Percentiles rank a stretch among this genome's conserved stretches.
phyloP scores from a whole-genome alignment of 1,140 invertebrate genomes.

The Papilio xuthus region DNA sequence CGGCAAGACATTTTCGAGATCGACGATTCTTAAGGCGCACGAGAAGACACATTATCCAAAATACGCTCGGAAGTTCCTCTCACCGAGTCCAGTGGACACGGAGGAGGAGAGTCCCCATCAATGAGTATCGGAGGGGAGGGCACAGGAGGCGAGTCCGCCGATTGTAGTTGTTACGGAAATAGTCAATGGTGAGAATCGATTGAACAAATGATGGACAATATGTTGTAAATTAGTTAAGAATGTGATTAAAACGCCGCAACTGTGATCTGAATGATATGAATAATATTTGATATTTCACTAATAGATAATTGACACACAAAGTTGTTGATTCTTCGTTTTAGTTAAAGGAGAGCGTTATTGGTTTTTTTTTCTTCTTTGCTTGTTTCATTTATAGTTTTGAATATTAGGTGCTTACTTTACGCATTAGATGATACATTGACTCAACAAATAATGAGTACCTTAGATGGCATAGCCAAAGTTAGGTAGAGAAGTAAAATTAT shows the following conservation, averaged over 20 bases:
- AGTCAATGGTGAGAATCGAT: conserved; percentile 69
- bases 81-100: conserved; percentile 91
- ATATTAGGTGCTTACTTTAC: conserved; percentile 75
- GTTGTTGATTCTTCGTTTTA: conserved; percentile 64
- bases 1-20: conserved; percentile 94
- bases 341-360: conserved; percentile 55
- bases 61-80: conserved; percentile 92
- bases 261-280: conserved; percentile 83
- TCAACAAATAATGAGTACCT: conserved; percentile 60
- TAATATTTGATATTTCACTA: conserved; percentile 82
- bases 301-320: conserved; percentile 77
- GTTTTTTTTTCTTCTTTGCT: conserved; percentile 57
- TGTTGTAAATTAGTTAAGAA: conserved; percentile 79
- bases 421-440: conserved; percentile 67
- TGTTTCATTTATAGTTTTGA: conserved; percentile 59
- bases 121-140: conserved; percentile 72
- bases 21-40: conserved; percentile 94
- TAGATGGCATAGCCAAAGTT: conserved; percentile 79
- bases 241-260: conserved; percentile 82
- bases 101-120: conserved; percentile 90
- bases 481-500: conserved; percentile 68
- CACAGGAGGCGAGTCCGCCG: conserved; percentile 60
- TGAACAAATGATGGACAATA: conserved; percentile 77
- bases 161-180: conserved; percentile 59
- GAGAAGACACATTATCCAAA: conserved; percentile 96